Evolutionary conservation across 2,888 invertebrate species (phyloP).

Genomic region (Orchestes rusci): DNA sequence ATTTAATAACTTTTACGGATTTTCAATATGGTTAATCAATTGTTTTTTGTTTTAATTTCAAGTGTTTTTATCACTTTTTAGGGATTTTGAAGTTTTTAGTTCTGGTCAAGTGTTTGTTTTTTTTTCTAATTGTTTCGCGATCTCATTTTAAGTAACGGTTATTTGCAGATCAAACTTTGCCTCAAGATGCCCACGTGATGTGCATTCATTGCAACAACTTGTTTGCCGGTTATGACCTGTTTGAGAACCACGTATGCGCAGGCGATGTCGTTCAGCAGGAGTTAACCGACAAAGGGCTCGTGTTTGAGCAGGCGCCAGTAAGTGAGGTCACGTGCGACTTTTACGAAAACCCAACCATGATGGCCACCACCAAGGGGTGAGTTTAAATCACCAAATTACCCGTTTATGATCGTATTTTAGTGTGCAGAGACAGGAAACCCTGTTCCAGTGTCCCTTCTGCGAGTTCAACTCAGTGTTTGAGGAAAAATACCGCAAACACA

Average conservation of each 20-base stretch:
- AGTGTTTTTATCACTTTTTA: too few species aligned
- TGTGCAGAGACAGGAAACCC: neutral
- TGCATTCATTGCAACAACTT: slow-evolving; percentile 28
- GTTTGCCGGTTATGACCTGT: slow-evolving; percentile 20
- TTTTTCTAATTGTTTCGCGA: too few species aligned
- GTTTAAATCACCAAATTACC: neutral
- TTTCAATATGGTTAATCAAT: too few species aligned
- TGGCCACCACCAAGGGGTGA: neutral
- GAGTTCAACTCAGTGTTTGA: slow-evolving; percentile 3
- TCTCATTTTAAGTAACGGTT: neutral
- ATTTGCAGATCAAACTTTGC: neutral
- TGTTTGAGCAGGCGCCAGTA: too few species aligned
- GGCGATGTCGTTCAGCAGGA: too few species aligned
- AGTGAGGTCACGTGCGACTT: too few species aligned
- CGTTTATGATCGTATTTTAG: neutral
- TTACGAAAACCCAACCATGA: slow-evolving; percentile 3
- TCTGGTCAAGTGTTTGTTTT: too few species aligned
- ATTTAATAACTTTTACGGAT: too few species aligned
- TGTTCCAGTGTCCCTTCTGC: slow-evolving; percentile 9
- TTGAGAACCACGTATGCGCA: slow-evolving; percentile 23
- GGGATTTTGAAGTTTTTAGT: too few species aligned
- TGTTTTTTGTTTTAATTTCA: too few species aligned
- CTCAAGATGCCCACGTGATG: slow-evolving; percentile 24
- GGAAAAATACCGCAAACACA: slow-evolving; percentile 13
- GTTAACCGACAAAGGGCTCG: too few species aligned